These are phyloP conservation scores for Venturia canescens DNA, from an alignment of 1,140 invertebrate genomes.

Conservation along the genomic window DNA sequence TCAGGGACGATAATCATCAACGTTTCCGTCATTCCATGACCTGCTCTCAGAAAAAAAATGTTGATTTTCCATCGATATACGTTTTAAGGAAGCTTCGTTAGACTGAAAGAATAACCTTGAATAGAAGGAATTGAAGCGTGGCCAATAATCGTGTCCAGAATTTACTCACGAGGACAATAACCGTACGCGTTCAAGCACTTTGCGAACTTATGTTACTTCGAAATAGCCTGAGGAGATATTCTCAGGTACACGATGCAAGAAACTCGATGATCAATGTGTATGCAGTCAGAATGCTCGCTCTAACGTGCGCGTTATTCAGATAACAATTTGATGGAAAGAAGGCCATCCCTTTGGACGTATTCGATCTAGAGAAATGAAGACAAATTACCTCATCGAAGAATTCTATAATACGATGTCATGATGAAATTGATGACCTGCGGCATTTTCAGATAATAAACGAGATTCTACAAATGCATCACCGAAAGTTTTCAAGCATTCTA, in stretches of 20 bases:
- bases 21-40: too few relatives aligned
- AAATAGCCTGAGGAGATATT: background rate
- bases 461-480: background rate
- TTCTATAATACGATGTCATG: background rate
- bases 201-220: background rate
- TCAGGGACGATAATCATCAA: too few relatives aligned
- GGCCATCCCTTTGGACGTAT: conserved; percentile 9
- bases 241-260: conserved; percentile 16
- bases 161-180: background rate
- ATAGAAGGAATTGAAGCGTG: background rate
- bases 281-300: background rate
- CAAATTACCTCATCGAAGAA: conserved; percentile 22
- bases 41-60: too few relatives aligned
- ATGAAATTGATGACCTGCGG: conserved; percentile 15
- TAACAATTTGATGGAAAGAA: conserved; percentile 25
- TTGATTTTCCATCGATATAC: too few relatives aligned
- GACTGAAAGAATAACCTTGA: background rate
- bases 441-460: background rate
- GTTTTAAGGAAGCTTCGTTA: too few relatives aligned
- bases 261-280: conserved; percentile 25
- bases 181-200: conserved; percentile 1
- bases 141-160: background rate
- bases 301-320: conserved; percentile 9
- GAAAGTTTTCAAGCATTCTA: background rate
- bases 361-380: conserved; percentile 29